Evolutionary conservation across 2,113 vertebrate species (phyloP), one percentile per base, ranked within the genome.

Genomic region (Oryzias woworae): DNA sequence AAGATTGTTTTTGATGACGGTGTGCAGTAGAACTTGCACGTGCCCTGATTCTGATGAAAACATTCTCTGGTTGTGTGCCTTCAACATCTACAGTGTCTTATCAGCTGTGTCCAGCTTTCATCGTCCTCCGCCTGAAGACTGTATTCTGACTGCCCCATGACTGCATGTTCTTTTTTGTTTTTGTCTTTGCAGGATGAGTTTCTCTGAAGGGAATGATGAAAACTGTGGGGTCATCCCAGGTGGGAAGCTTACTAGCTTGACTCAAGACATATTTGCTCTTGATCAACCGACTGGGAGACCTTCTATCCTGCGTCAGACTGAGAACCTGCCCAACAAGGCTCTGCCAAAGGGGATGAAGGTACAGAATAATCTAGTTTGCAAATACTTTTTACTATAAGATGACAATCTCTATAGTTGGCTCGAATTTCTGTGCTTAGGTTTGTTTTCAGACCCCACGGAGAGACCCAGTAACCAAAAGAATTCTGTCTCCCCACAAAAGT

Each of bases 381-480:
- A 18, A 8, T 18, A 47, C 2, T n/a, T 47, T 47, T 36, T 8
- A 36, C 31, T 36, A 10, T 8, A 10, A 10, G 36, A 36, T 36
- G 36, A 36, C 10, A 10, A 12, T 36, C 36, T 36, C 36, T 36
- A 36, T 12, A 36, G 36, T 10, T 79, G 13, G 55, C 59, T 14
- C 20, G 20, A 16, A 49, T 13, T 2, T 46, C 49, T 75, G 3
- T 80, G n/a, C 72, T 15, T 55, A 98, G 96, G 96, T 98, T 73
- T 95, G 94, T 65, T 98, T 98, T 86, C 95, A 97, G 74, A 98
- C 95, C 24, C 96, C 96, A 58, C 87, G 90, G 65, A 88, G 95
- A 90, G 95, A 98, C 63, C 96, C 96, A 16, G 79, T 92, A 50
- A 96, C 95, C 0, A 93, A 91, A 56, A 93, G 80, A 85, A 92